Percentiles rank a stretch among this genome's conserved stretches.
phyloP scores from a whole-genome alignment of 2,888 invertebrate genomes.

The Omphaloscelis lunosa region DNA sequence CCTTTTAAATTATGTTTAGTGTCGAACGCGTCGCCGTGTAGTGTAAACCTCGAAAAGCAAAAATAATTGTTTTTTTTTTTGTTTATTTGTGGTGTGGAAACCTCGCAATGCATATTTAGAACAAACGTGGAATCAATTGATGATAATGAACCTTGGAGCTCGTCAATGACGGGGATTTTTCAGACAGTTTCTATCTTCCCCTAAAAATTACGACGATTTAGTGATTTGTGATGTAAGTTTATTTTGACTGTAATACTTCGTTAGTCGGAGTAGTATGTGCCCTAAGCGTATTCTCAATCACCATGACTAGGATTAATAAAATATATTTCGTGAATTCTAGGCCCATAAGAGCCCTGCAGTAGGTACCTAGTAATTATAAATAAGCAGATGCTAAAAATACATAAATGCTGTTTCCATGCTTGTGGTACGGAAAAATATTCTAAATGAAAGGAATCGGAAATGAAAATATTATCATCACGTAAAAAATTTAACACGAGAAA shows the following conservation, averaged over 20 bases:
- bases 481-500: not conserved
- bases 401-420: not conserved
- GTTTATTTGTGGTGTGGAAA: no score
- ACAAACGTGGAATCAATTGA: no score
- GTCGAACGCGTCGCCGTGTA: no score
- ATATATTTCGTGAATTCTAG: not conserved
- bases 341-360: not conserved
- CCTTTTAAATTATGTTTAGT: no score
- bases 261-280: not conserved
- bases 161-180: no score
- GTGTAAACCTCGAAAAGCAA: no score
- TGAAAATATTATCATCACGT: not conserved
- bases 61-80: no score
- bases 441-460: not conserved
- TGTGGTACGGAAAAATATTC: no score
- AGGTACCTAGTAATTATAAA: not conserved
- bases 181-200: no score
- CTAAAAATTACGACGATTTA: no score
- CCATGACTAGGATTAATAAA: not conserved
- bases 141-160: no score
- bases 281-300: not conserved
- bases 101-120: no score
- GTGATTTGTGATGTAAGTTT: not conserved
- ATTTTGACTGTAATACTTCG: not conserved
- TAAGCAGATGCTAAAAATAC: not conserved